Conservation (phyloP, 2,113 vertebrate species). For the Thunnus maccoyii region DNA sequence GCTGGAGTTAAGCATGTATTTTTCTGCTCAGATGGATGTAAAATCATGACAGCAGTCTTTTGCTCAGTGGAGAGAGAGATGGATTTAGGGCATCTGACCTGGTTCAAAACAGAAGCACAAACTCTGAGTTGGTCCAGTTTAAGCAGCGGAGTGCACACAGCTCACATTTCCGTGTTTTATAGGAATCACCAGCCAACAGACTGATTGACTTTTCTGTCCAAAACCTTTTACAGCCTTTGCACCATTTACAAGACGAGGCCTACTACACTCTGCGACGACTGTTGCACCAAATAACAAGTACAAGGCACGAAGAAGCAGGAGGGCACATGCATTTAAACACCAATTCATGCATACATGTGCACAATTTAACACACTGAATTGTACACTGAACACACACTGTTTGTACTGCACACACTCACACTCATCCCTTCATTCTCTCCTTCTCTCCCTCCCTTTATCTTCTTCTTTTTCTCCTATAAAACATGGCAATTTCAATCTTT, state of each 20-base stretch:
- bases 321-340: background rate
- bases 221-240: constrained; percentile 32
- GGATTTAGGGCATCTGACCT: background rate
- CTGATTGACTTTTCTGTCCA: constrained; percentile 51
- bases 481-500: constrained; percentile 22
- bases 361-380: background rate
- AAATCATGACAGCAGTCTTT: too few species aligned
- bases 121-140: background rate
- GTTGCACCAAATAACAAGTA: background rate
- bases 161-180: constrained; percentile 22
- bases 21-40: too few species aligned
- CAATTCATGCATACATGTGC: background rate
- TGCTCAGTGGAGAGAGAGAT: too few species aligned
- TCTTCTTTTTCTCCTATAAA: background rate
- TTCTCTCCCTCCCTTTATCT: background rate
- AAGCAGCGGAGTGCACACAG: background rate
- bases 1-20: too few species aligned
- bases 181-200: constrained; percentile 10
- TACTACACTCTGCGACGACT: background rate
- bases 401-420: background rate
- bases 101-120: background rate
- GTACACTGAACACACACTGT: background rate
- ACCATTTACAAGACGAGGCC: constrained; percentile 22
- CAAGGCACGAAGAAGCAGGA: background rate
- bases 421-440: background rate